phyloP scores from a whole-genome alignment of 2,797 vertebrate genomes.

The Catharus ustulatus region DNA sequence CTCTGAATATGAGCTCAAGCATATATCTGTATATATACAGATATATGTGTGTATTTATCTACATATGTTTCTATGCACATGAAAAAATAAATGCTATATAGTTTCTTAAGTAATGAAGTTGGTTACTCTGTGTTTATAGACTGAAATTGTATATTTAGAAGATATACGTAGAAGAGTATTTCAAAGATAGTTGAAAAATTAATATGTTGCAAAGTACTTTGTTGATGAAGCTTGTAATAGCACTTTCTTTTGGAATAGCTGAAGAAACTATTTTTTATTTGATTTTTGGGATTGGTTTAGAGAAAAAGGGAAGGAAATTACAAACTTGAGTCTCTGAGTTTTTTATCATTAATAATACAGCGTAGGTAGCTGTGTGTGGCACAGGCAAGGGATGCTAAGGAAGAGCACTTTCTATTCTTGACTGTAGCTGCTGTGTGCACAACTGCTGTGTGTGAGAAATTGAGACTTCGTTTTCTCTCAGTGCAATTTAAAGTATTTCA shows the following conservation, averaged over 20 bases:
- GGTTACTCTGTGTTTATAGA: neutral
- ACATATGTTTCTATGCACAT: neutral
- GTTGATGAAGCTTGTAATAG: neutral
- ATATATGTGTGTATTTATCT: neutral
- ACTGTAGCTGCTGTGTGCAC: neutral
- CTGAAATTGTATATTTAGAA: neutral
- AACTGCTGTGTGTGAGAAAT: neutral
- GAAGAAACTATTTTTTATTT: neutral
- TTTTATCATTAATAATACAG: neutral
- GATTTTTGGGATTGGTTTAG: neutral
- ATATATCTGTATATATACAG: neutral
- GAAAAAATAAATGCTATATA: neutral
- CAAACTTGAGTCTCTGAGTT: neutral
- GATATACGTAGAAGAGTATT: neutral
- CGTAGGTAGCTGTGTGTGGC: neutral
- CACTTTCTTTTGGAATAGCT: neutral
- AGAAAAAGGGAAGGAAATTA: neutral
- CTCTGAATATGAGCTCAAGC: neutral
- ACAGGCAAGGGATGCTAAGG: neutral
- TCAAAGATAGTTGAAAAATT: neutral
- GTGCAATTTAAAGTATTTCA: neutral
- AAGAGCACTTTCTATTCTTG: neutral
- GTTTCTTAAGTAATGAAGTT: neutral
- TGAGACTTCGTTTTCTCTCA: neutral
- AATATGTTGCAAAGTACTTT: neutral